These are phyloP conservation scores for Sitophilus oryzae DNA, from an alignment of 1,140 invertebrate genomes.

Conservation along the genomic window DNA sequence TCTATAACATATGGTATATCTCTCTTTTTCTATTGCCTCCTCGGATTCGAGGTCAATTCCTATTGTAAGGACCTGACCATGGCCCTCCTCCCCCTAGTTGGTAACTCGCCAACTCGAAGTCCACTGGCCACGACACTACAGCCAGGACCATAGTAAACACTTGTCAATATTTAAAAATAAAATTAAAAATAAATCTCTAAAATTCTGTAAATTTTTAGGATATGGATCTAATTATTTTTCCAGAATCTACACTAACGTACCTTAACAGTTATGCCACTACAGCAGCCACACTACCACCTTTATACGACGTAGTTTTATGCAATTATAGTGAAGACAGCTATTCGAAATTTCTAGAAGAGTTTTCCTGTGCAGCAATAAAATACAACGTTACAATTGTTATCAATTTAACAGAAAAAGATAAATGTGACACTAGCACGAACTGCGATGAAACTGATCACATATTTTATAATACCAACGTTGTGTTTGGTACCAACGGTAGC, in stretches of 20 bases:
- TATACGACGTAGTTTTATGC: neutral
- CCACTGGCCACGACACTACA: too few relatives aligned
- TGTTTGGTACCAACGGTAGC: neutral
- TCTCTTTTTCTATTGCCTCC: too few relatives aligned
- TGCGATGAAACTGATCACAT: neutral
- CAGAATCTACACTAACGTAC: neutral
- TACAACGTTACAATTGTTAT: neutral
- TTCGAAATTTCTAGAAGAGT: neutral
- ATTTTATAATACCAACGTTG: neutral
- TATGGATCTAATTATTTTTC: neutral
- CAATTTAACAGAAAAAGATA: neutral
- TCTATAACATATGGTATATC: too few relatives aligned
- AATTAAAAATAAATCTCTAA: too few relatives aligned
- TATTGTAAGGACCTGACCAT: too few relatives aligned
- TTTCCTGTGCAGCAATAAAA: neutral
- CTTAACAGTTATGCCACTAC: neutral
- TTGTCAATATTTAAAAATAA: too few relatives aligned
- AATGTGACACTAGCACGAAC: neutral
- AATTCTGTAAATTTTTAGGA: neutral
- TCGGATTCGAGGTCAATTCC: too few relatives aligned
- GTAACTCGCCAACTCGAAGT: too few relatives aligned
- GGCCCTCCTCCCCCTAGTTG: too few relatives aligned
- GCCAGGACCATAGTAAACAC: too few relatives aligned
- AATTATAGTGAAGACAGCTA: neutral
- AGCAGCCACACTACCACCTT: neutral